Evolutionary conservation across 2,888 invertebrate genomes (phyloP), one percentile per base, ranked within the genome.

Genomic region (Gortyna flavago): DNA sequence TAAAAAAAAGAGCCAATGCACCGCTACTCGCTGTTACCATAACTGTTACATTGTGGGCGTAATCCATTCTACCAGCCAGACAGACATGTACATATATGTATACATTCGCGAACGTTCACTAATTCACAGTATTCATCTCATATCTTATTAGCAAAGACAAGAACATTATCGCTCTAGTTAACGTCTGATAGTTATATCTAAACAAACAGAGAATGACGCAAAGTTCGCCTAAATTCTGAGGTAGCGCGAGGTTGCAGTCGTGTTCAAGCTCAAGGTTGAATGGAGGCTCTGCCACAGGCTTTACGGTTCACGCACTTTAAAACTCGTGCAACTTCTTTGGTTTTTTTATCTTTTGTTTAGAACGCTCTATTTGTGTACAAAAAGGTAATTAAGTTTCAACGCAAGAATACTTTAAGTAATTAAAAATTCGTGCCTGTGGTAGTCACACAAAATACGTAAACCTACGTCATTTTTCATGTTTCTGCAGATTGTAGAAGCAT

Each of bases 251-350:
- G 85, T n/a, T n/a, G n/a, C n/a, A n/a, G n/a, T 82, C 81, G 61
- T 80, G 75, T 68, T 69, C 75, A 72, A 79, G 68, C 80, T 78
- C 78, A 77, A 87, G 85, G 87, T 79, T 44, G 65, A n/a, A 76
- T 11, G 74, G 75, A 85, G 85, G 83, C 64, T 88, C 79, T 80
- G 67, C 54, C 74, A 73, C 59, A 79, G 80, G 88, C 74, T 88
- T 85, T 78, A 87, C 87, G 88, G 88, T 87, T 69, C 75, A 84
- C 72, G 80, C 80, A 81, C 73, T 84, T 75, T 38, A 65, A 71
- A 16, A 72, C 62, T 54, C 11, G 57, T 48, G 48, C 61, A 48
- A 48, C 51, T 21, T 25, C 41, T 71, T 57, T 67, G 18, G 32
- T 38, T 41, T 67, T 61, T 44, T 38, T 57, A 54, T 54, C 32